Evolutionary conservation across 2,888 invertebrate genomes (phyloP), one percentile per base, ranked within the genome.

Genomic region (Apotomis turbidana): DNA sequence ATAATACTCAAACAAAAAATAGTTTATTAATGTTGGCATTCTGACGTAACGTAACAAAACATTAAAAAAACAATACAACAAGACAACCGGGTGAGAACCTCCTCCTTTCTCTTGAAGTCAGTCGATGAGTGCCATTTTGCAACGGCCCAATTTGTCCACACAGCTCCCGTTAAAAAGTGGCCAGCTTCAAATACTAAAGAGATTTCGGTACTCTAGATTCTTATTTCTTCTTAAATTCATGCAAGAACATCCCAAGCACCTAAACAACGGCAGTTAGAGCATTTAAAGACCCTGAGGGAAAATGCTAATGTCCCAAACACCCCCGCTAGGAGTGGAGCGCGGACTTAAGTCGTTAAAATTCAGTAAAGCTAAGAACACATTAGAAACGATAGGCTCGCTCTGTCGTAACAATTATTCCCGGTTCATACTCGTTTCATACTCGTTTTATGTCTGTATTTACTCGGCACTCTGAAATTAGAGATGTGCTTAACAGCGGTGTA

Each of bases 281-380:
- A 62, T 62, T 61, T 60, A 51, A 60, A 60, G 54, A 55, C 55
- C 59, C 49, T n/a, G 38, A 58, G 49, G 55, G 55, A 41, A 70
- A 67, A 71, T 58, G 71, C 44, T 52, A 67, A 67, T 71, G 62
- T 70, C 10, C 46, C n/a, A 51, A 67, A 44, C 57, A 41, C 66
- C 41, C 66, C 51, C 36, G 60, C 71, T 49, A 51, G 51, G 36
- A 57, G 71, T 71, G 71, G 51, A 46, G 51, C 67, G 67, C 61
- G 54, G 61, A 57, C 70, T 70, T 61, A 69, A 70, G 77, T 84
- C 81, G 78, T 85, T 84, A 84, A 84, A 84, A 86, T 86, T 86
- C 85, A 83, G 83, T 84, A 83, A 85, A 82, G 82, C 81, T 80
- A 79, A 82, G 82, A 84, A 81, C 83, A 83, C 81, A 87, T 85